Percentiles rank a stretch among this genome's conserved stretches.
These are phyloP conservation scores for Chiroxiphia lanceolata DNA, from an alignment of 2,797 vertebrate genomes.

Conservation along the genomic window DNA sequence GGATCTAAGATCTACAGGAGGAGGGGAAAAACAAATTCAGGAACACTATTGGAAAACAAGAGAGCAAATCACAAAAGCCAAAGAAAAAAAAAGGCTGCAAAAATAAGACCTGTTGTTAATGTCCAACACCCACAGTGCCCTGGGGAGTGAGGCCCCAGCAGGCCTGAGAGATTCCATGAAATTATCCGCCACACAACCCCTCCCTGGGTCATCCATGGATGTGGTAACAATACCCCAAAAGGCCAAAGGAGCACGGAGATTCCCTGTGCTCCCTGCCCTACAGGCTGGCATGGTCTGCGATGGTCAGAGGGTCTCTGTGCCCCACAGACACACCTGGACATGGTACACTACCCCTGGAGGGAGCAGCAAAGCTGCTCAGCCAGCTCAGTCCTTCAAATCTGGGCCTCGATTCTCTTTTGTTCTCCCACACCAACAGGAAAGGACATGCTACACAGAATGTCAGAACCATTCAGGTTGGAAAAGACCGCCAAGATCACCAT, in stretches of 20 bases:
- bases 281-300: background rate
- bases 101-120: background rate
- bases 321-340: background rate
- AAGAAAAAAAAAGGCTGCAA: background rate
- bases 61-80: background rate
- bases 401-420: background rate
- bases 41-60: background rate
- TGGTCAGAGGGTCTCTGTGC: background rate
- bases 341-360: too few species aligned
- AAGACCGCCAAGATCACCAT: background rate
- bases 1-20: background rate
- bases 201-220: background rate
- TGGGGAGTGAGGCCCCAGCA: fast-evolving
- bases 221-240: fast-evolving
- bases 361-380: background rate
- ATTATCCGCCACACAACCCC: background rate
- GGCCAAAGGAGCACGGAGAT: background rate
- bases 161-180: background rate
- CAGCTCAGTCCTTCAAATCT: background rate
- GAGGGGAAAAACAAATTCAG: background rate
- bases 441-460: background rate
- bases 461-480: background rate
- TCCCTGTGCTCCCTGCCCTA: background rate
- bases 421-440: background rate
- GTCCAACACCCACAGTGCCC: fast-evolving